phyloP scores from a whole-genome alignment of 2,888 invertebrate genomes.

The Spialia ferax region DNA sequence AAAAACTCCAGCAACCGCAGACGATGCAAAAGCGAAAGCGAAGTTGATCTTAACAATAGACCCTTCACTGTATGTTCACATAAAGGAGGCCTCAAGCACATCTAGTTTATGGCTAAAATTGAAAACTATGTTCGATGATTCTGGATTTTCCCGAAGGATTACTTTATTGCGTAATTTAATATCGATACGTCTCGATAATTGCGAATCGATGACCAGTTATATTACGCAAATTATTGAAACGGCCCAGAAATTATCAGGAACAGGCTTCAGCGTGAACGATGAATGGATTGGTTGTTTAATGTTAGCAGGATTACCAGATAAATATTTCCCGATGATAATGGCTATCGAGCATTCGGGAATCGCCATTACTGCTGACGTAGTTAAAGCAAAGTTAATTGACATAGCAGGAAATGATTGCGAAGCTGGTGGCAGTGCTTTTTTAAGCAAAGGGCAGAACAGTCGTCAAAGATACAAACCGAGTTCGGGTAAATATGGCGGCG shows the following conservation, averaged over 20 bases:
- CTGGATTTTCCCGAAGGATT: neutral
- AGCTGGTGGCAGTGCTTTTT: neutral
- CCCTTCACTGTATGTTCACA: neutral
- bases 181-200: neutral
- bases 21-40: neutral
- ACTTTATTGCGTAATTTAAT: neutral
- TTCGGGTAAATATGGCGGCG: neutral
- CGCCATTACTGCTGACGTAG: slow-evolving; percentile 32
- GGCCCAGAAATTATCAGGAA: slow-evolving; percentile 30
- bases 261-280: slow-evolving; percentile 40
- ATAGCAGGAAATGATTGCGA: neutral
- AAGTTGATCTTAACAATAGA: slow-evolving; percentile 3
- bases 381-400: neutral
- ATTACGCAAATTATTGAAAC: slow-evolving; percentile 1
- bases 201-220: neutral
- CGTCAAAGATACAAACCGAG: neutral
- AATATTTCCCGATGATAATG: slow-evolving; percentile 39
- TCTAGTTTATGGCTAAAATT: neutral
- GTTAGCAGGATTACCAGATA: slow-evolving; percentile 39
- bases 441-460: neutral
- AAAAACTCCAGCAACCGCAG: neutral
- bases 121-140: slow-evolving; percentile 6
- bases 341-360: slow-evolving; percentile 39
- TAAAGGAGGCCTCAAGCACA: neutral
- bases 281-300: slow-evolving; percentile 35